These are phyloP conservation scores for Prunella fulvescens DNA, from an alignment of 2,113 vertebrate species.

Conservation along the genomic window DNA sequence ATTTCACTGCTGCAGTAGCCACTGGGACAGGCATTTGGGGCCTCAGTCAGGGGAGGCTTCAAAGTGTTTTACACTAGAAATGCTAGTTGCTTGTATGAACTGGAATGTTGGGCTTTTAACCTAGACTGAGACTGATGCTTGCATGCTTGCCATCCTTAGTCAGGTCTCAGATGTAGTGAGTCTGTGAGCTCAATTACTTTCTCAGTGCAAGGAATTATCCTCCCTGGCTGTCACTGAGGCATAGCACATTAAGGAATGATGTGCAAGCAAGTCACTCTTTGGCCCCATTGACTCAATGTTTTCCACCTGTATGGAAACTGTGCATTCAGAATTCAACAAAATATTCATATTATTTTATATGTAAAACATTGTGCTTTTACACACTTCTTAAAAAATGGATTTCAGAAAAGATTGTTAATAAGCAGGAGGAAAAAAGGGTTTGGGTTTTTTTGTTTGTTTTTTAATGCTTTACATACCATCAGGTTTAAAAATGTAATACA, in stretches of 20 bases:
- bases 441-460: neutral
- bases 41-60: fast-evolving
- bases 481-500: neutral
- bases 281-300: neutral
- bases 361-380: neutral
- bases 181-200: neutral
- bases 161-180: neutral
- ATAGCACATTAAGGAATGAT: neutral
- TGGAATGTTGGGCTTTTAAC: neutral
- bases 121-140: neutral
- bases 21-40: neutral
- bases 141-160: neutral
- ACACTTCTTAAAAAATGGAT: neutral
- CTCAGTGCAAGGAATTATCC: neutral
- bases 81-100: neutral
- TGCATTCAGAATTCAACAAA: neutral
- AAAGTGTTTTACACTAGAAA: neutral
- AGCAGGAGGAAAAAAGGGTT: neutral
- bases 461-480: neutral
- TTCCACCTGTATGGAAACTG: neutral
- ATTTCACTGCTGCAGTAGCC: neutral
- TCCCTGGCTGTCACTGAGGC: neutral
- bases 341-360: neutral
- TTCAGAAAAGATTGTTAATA: neutral
- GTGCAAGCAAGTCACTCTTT: neutral